Conservation (phyloP, 2,797 vertebrate genomes). For the Periparus ater region DNA sequence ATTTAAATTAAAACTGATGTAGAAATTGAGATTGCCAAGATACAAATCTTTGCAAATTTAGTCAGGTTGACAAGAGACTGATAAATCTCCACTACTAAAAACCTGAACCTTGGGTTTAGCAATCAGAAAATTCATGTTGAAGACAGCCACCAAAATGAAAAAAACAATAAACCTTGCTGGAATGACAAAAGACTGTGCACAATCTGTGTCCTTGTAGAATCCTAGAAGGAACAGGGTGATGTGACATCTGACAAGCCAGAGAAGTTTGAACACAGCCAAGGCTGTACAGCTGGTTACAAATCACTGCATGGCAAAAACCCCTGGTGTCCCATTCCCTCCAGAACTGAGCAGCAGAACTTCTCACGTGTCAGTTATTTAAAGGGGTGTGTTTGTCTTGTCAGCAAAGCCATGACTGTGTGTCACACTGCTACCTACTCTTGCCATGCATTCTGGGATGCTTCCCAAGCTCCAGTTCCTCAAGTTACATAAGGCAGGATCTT, state of each 20-base stretch:
- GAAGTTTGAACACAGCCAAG: neutral
- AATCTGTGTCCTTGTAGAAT: neutral
- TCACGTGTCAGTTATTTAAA: neutral
- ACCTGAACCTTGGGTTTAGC: fast-evolving
- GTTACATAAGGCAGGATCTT: neutral
- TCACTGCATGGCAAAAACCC: neutral
- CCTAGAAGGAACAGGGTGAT: neutral
- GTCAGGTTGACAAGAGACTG: neutral
- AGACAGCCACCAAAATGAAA: neutral
- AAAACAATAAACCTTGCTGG: neutral
- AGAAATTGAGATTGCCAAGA: neutral
- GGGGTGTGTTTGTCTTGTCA: neutral
- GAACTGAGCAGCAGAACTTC: neutral
- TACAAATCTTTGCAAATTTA: neutral
- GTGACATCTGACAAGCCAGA: neutral
- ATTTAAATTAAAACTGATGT: neutral
- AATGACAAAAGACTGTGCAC: neutral
- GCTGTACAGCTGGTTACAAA: neutral
- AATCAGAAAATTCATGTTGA: neutral
- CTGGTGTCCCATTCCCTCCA: neutral
- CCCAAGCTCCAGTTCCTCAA: neutral
- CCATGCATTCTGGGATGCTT: neutral
- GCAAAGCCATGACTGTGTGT: neutral
- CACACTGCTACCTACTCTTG: neutral
- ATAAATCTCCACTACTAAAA: neutral